A percentile compares a stretch with the other conserved stretches of the same genome.
phyloP scores from a whole-genome alignment of 1,140 invertebrate genomes.

The Drosophila ananassae region DNA sequence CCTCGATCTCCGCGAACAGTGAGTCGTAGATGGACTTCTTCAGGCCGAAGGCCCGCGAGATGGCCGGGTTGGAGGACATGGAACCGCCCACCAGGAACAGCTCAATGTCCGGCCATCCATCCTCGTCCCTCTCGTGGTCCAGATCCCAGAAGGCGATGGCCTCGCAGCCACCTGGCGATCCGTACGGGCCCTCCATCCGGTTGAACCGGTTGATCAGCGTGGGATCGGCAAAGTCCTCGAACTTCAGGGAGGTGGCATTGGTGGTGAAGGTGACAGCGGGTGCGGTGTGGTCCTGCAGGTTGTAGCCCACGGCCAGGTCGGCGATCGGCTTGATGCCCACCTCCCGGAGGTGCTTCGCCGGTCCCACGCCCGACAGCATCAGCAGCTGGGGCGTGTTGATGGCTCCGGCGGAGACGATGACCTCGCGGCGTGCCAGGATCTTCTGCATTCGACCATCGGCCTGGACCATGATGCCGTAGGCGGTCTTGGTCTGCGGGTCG shows the following conservation, averaged over 20 bases:
- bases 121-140: constrained; percentile 86
- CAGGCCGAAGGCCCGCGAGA: constrained; percentile 86
- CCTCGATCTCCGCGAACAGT: constrained; percentile 85
- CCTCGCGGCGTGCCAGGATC: constrained; percentile 88
- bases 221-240: constrained; percentile 77
- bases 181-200: constrained; percentile 87
- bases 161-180: constrained; percentile 92
- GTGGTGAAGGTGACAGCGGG: constrained; percentile 89
- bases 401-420: constrained; percentile 90
- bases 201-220: constrained; percentile 71
- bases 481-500: constrained; percentile 87
- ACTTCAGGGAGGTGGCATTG: constrained; percentile 84
- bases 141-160: constrained; percentile 90
- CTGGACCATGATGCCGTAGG: constrained; percentile 88
- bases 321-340: constrained; percentile 87
- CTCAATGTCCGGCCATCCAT: constrained; percentile 91
- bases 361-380: constrained; percentile 93
- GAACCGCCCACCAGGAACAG: constrained; percentile 87
- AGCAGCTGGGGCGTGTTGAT: constrained; percentile 91
- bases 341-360: constrained; percentile 87
- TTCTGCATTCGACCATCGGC: constrained; percentile 85
- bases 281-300: constrained; percentile 92
- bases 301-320: constrained; percentile 90
- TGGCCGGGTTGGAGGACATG: constrained; percentile 85
- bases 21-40: constrained; percentile 85